Evolutionary conservation across 2,797 vertebrate genomes (phyloP).

Genomic region (Neosilurus hyrtlii): DNA sequence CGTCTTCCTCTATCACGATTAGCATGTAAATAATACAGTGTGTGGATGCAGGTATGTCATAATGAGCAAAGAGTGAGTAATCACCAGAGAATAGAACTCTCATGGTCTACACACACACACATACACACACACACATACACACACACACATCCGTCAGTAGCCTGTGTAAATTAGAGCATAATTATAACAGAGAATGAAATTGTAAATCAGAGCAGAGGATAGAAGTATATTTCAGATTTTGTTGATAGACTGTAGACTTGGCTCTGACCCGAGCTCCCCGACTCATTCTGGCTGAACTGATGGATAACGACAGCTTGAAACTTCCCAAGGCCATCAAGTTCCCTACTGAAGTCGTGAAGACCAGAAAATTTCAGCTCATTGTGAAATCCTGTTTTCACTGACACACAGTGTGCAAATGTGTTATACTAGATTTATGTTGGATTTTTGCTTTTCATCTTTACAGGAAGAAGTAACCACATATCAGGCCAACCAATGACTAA

Average conservation of each 20-base stretch:
- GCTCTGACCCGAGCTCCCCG: not conserved
- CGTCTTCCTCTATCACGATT: not conserved
- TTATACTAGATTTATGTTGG: not conserved
- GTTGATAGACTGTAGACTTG: not conserved
- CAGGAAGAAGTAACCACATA: not conserved
- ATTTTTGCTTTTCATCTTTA: not conserved
- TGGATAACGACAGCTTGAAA: conserved; percentile 14
- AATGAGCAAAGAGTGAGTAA: not conserved
- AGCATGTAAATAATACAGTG: not conserved
- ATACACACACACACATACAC: not conserved
- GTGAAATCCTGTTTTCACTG: not conserved
- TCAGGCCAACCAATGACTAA: not conserved
- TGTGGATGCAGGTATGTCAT: not conserved
- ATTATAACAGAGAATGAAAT: not conserved
- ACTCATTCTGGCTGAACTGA: conserved; percentile 12
- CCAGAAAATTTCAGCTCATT: not conserved
- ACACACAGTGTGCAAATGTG: not conserved
- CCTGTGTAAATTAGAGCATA: not conserved
- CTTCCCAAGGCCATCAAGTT: not conserved
- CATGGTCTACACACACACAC: not conserved
- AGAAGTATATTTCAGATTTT: conserved; percentile 17
- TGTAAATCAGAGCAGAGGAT: not conserved
- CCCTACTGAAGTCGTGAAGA: not conserved
- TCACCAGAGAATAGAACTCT: not conserved
- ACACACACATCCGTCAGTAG: not conserved